Evolutionary conservation across 2,113 vertebrate genomes (phyloP), one percentile per base, ranked within the genome.

Genomic region (Triplophysa siluroides): DNA sequence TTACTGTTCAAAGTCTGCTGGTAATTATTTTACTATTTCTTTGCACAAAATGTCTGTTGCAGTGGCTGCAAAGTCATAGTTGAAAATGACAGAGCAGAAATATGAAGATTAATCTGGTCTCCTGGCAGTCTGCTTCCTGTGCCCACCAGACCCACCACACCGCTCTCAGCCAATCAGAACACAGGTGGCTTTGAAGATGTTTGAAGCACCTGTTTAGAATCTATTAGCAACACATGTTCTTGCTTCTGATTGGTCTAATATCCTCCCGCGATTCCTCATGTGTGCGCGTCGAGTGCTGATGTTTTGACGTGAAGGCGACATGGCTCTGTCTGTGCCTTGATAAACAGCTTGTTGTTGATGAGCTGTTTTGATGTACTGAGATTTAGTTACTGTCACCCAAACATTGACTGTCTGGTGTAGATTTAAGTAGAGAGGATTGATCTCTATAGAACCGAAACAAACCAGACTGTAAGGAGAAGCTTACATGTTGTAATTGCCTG

Each of bases 21-120:
- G 33, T 74, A 61, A 72, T 72, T 80, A 71, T 56, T 58, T 67
- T 43, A 62, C 54, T 33, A 16, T 65, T 60, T 82, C 78, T 66
- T 66, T 60, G 76, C 85, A 83, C 76, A 78, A 78, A 73, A n/a
- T 62, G 50, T 56, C 47, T 84, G 83, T 87, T 81, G 81, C 71
- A 78, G 77, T 87, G 87, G 86, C 86, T 84, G 89, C 43, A 83
- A 82, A 67, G 81, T 66, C 81, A 84, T 80, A 7, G 29, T 64
- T 78, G 76, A 82, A 85, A 83, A 82, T 81, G 73, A 88, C 87
- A 86, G 8, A 16, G 64, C 77, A 78, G 68, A 84, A 72, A 62
- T 87, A 88, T 86, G 81, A 82, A 87, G 88, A 88, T 88, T 85
- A 90, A 89, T 89, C 80, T 85, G 86, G 85, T 71, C 76, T 56